These are phyloP conservation scores for Belgica antarctica DNA, from an alignment of 2,888 invertebrate species.

Conservation along the genomic window DNA sequence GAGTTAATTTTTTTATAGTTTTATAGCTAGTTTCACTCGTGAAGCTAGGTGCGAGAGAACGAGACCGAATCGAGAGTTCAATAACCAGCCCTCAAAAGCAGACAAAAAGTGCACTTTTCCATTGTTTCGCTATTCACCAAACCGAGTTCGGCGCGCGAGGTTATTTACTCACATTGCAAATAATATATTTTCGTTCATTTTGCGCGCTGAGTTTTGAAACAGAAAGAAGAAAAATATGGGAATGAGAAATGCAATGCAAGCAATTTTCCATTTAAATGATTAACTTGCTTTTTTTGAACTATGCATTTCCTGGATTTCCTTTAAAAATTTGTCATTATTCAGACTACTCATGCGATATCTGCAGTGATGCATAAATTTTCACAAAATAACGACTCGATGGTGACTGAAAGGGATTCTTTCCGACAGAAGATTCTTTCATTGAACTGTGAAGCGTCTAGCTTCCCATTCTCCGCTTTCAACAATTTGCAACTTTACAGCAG, in stretches of 20 bases:
- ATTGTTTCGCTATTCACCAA: constrained; percentile 8
- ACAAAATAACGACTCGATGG: too few species aligned
- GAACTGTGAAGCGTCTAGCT: not conserved
- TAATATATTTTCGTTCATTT: constrained; percentile 10
- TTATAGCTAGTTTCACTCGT: not conserved
- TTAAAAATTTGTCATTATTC: constrained; percentile 7
- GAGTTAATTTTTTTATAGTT: not conserved
- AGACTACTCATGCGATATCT: constrained; percentile 1
- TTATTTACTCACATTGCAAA: constrained; percentile 32
- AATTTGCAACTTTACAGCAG: not conserved
- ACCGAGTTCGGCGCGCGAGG: constrained; percentile 26
- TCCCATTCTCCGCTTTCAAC: not conserved
- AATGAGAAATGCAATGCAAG: constrained; percentile 26
- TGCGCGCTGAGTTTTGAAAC: constrained; percentile 30
- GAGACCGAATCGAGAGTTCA: constrained; percentile 3
- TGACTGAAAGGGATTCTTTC: too few species aligned
- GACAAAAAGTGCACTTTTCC: constrained; percentile 16
- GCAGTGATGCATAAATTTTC: not conserved
- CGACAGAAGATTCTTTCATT: too few species aligned
- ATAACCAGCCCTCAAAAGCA: constrained; percentile 19
- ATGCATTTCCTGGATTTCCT: constrained; percentile 25
- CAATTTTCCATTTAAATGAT: constrained; percentile 35
- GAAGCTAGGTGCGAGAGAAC: not conserved
- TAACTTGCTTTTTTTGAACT: not conserved
- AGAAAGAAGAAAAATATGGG: not conserved